Conservation (phyloP, 2,797 vertebrate species). For the Mallotus villosus region DNA sequence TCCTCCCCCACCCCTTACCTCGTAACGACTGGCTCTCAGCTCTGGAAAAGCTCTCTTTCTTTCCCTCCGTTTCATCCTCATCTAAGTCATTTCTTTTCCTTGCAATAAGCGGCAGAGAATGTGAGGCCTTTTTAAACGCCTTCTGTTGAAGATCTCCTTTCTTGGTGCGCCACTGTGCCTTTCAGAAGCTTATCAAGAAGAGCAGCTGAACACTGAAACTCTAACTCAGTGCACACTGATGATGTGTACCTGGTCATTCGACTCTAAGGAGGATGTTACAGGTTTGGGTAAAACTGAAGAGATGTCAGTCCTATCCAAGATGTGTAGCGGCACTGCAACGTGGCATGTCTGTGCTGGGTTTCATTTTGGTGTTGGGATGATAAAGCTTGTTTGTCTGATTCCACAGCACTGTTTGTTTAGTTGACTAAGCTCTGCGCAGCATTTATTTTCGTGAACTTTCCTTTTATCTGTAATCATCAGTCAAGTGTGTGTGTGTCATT, state of each 20-base stretch:
- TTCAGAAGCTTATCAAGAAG: conserved; percentile 10
- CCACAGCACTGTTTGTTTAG: not conserved
- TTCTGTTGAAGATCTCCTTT: conserved; percentile 12
- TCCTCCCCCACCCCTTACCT: not conserved
- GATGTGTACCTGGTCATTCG: not conserved
- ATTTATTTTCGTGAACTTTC: no score
- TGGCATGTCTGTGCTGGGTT: no score
- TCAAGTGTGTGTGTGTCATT: not conserved
- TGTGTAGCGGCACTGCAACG: no score
- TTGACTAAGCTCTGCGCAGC: not conserved
- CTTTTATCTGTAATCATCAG: no score
- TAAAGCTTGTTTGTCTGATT: not conserved
- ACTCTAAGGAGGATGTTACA: not conserved
- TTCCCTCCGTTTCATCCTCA: not conserved
- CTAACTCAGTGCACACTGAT: not conserved
- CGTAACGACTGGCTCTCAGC: not conserved
- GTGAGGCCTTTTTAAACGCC: conserved; percentile 15
- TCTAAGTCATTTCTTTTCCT: not conserved
- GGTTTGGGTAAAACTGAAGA: no score
- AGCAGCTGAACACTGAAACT: no score
- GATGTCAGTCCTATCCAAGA: no score
- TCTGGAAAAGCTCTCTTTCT: not conserved
- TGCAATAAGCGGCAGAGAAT: conserved; percentile 9
- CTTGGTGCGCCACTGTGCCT: not conserved
- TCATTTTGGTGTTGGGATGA: not conserved